These are phyloP conservation scores for Gila robusta DNA, from an alignment of 2,797 vertebrate genomes.

Conservation along the genomic window DNA sequence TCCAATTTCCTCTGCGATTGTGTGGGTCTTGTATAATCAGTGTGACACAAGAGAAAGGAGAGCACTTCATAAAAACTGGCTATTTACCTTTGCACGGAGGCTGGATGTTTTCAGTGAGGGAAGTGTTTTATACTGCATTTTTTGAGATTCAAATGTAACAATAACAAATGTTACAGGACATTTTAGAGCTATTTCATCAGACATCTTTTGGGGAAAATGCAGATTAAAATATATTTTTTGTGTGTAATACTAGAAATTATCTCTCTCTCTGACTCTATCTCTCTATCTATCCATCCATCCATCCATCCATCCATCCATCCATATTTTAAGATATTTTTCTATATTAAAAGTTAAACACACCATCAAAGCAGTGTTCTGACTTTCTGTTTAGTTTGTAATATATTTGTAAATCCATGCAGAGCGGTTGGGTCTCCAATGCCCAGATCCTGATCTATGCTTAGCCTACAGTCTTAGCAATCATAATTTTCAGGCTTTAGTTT, in stretches of 20 bases:
- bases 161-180: neutral
- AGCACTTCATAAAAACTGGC: constrained; percentile 51
- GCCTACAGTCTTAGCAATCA: neutral
- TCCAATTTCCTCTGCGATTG: constrained; percentile 73
- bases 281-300: too few relatives aligned
- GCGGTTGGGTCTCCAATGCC: neutral
- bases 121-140: constrained; percentile 18
- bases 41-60: constrained; percentile 62
- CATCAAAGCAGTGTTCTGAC: neutral
- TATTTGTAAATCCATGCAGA: constrained; percentile 2
- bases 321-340: neutral
- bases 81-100: constrained; percentile 53
- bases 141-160: neutral
- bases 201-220: neutral
- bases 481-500: constrained; percentile 4
- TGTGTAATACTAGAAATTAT: too few relatives aligned
- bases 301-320: too few relatives aligned
- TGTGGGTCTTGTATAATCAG: constrained; percentile 78
- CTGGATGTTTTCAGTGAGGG: constrained; percentile 53
- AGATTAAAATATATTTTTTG: too few relatives aligned
- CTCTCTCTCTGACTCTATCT: too few relatives aligned
- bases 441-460: constrained; percentile 29
- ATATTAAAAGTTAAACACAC: neutral
- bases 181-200: neutral
- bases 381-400: neutral